Evolutionary conservation across 1,140 invertebrate species (phyloP), one percentile per base, ranked within the genome.

Genomic region (Drosophila pruinosa): DNA sequence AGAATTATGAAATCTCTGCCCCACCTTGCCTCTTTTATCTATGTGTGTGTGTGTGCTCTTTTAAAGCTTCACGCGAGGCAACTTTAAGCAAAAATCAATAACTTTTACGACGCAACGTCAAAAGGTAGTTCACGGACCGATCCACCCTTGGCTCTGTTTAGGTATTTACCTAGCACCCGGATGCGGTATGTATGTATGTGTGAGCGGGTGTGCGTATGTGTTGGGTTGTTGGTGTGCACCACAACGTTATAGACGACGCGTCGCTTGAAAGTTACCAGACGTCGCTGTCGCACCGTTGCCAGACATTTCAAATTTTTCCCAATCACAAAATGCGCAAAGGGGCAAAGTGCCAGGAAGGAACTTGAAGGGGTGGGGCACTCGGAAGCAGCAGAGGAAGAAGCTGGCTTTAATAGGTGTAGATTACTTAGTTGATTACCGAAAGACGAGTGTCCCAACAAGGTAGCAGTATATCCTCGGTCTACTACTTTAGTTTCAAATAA

Each of bases 41-140:
- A 19, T 58, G 22, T 38, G 21, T 38, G 10, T 67, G 14, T 14
- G 12, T n/a, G 7, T 48, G n/a, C 38, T 22, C 50, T 39, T 15
- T 72, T 72, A 62, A 75, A 85, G 68, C 47, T 50, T 45, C 61
- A 59, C 19, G 36, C 47, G 48, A 45, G 31, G n/a, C 4, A 57
- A 53, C 72, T 69, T 72, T 78, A 75, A 61, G 43, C 62, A 72
- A 78, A 78, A 78, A 72, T 70, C 71, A 83, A 83, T 75, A 58
- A 52, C 36, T 67, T 72, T 68, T 61, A 65, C 61, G 61, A 56
- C 41, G 39, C 53, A 62, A 62, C 36, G 69, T 67, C 50, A 67
- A 53, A 72, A 72, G 61, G 61, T 54, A 59, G 48, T 31, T 31
- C 38, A 38, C 34, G 17, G 36, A 71, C 34, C 28, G 36, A 71